Evolutionary conservation across 2,797 vertebrate genomes (phyloP), one percentile per base, ranked within the genome.

Genomic region (Phoeniculus purpureus): DNA sequence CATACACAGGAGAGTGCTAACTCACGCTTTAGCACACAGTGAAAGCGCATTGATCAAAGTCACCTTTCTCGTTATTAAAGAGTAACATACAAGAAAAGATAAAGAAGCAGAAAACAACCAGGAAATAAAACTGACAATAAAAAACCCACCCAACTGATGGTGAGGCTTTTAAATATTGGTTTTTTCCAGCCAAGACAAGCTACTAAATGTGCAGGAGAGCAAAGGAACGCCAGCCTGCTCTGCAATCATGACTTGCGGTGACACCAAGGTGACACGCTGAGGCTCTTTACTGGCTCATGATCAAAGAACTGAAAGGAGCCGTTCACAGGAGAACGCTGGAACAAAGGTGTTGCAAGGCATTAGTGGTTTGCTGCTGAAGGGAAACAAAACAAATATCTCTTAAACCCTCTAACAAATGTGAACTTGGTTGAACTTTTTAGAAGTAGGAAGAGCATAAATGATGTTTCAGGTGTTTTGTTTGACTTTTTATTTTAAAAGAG

Each of bases 291-390:
- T 75, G 27, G 34, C 56, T 95, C 78, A 20, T 1, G 12, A 82
- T 94, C 81, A 92, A 89, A 94, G 85, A 15, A 48, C 27, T 29
- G 32, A 67, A 76, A 85, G 79, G 55, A 92, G 27, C 15, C 48
- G 67, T 80, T 84, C 70, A 50, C 62, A 90, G 71, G 67, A 79
- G 65, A 75, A 84, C 67, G 67, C 25, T 83, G 47, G 16, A 62
- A 65, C 73, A 74, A 85, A 77, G 51, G 62, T 75, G 59, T 51
- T 1, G 0, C 45, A 77, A 89, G 71, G 20, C 54, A 40, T 74
- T 45, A 59, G 10, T 20, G 21, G 13, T 51, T 86, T 85, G 31
- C 52, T 90, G 65, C 56, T 78, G 61, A 89, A 87, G 34, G 25
- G 17, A 67, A 48, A 68, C 31, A 90, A 81, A 83, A 34, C 21